A percentile compares a stretch with the other conserved stretches of the same genome.
These are phyloP conservation scores for Poeciliopsis retropinna DNA, from an alignment of 2,113 vertebrate species.

Conservation along the genomic window DNA sequence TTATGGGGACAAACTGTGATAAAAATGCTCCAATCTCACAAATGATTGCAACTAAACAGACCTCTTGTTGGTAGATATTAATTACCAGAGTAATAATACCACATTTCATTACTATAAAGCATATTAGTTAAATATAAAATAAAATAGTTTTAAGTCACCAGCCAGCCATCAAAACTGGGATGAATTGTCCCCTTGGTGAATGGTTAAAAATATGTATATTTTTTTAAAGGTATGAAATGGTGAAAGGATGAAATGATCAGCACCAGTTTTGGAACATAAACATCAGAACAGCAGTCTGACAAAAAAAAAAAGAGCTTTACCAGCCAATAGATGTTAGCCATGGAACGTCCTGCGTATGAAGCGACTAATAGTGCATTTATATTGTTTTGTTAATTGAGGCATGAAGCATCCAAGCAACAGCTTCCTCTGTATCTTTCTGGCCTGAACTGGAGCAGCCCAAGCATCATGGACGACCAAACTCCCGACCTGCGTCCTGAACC, in stretches of 20 bases:
- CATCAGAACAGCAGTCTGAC: background rate
- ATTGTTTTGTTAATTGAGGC: background rate
- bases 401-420: too few relatives aligned
- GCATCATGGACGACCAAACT: too few relatives aligned
- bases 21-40: too few relatives aligned
- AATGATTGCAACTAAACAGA: too few relatives aligned
- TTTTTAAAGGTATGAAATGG: background rate
- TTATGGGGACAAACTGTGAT: too few relatives aligned
- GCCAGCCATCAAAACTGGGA: too few relatives aligned
- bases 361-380: background rate
- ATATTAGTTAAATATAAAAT: too few relatives aligned
- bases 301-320: background rate
- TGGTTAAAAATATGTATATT: background rate
- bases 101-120: too few relatives aligned
- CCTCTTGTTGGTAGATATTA: too few relatives aligned
- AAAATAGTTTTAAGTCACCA: too few relatives aligned
- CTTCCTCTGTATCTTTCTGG: background rate
- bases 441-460: background rate
- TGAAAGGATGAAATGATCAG: background rate
- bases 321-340: background rate
- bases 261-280: background rate
- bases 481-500: background rate
- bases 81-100: too few relatives aligned
- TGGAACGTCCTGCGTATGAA: background rate
- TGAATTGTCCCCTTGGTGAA: too few relatives aligned